Evolutionary conservation across 2,888 invertebrate genomes (phyloP).

Genomic region (Allacma fusca): DNA sequence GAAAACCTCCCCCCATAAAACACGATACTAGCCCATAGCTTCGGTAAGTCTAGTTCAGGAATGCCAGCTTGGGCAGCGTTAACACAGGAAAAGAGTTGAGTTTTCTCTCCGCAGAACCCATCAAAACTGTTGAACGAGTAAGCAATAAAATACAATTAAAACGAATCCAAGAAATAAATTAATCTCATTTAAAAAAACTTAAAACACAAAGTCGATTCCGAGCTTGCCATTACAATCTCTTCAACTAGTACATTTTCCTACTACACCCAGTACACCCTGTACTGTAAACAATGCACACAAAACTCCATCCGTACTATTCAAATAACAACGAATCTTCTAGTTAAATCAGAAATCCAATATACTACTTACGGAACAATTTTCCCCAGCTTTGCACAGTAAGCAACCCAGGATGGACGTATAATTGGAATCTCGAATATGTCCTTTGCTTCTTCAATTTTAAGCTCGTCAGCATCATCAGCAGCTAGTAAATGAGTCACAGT

Average conservation of each 20-base stretch:
- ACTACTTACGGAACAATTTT: slow-evolving; percentile 70
- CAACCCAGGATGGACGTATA: slow-evolving; percentile 86
- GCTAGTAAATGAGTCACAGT: slow-evolving; percentile 93
- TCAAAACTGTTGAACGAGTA: slow-evolving; percentile 66
- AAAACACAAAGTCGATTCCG: too few species aligned
- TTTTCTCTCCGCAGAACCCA: slow-evolving; percentile 75
- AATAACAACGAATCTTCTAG: too few species aligned
- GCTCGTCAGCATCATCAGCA: slow-evolving; percentile 82
- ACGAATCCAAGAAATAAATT: too few species aligned
- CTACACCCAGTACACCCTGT: too few species aligned
- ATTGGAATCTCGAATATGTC: slow-evolving; percentile 94
- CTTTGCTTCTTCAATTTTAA: slow-evolving; percentile 86
- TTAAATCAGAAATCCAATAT: neutral
- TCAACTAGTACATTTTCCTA: too few species aligned
- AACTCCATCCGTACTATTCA: too few species aligned
- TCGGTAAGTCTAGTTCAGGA: slow-evolving; percentile 75
- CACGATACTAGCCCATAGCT: slow-evolving; percentile 84
- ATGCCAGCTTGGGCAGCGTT: slow-evolving; percentile 80
- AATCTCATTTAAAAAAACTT: too few species aligned
- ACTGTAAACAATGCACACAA: too few species aligned
- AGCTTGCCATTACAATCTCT: too few species aligned
- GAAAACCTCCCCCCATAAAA: slow-evolving; percentile 86
- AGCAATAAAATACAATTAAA: too few species aligned
- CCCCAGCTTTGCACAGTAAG: slow-evolving; percentile 70
- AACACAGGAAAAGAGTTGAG: slow-evolving; percentile 78